These are phyloP conservation scores for Clarias pachynema DNA, from an alignment of 2,797 vertebrate genomes.

Conservation along the genomic window DNA sequence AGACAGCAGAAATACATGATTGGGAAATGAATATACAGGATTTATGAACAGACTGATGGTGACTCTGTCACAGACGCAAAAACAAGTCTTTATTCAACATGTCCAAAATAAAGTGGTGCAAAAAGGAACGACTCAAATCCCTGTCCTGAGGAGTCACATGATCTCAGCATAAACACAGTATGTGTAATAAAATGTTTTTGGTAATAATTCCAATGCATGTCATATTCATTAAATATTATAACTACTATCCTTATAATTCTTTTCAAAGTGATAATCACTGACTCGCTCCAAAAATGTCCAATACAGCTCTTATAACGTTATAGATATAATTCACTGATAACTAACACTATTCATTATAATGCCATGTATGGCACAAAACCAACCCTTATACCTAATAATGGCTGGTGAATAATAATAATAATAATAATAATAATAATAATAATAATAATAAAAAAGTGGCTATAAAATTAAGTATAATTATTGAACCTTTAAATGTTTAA, in stretches of 20 bases:
- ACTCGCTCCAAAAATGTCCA: background rate
- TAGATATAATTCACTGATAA: background rate
- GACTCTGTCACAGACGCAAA: slow-evolving; percentile 6
- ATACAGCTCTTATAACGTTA: background rate
- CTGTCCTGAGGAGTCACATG: slow-evolving; percentile 21
- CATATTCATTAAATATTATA: background rate
- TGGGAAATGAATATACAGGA: too few relatives aligned
- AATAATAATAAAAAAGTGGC: background rate
- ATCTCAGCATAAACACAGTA: slow-evolving; percentile 8
- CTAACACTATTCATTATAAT: background rate
- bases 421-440: background rate
- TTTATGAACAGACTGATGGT: background rate
- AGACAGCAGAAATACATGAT: background rate
- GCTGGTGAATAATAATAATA: background rate
- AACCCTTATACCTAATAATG: background rate
- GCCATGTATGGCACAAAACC: too few relatives aligned
- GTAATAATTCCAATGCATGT: background rate
- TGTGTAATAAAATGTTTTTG: background rate
- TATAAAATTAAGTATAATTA: background rate
- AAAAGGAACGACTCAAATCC: background rate
- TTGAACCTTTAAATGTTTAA: background rate
- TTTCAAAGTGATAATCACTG: background rate
- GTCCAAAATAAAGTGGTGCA: slow-evolving; percentile 23
- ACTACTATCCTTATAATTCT: background rate
- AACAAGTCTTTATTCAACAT: background rate